Evolutionary conservation across 2,113 vertebrate species (phyloP).

Genomic region (Ciconia boyciana): DNA sequence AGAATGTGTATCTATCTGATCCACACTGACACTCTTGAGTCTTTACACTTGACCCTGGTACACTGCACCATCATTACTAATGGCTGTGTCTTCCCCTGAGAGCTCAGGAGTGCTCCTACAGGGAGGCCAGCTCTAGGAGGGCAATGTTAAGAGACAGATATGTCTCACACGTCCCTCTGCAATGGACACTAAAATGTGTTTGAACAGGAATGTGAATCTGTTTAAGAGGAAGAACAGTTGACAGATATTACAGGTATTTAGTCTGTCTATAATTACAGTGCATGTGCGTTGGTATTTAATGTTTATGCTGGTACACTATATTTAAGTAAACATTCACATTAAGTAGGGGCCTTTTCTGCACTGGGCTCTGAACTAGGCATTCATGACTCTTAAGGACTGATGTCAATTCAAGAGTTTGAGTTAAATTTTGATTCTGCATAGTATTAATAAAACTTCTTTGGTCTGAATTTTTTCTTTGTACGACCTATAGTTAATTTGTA

Average conservation of each 20-base stretch:
- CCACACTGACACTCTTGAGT: not conserved
- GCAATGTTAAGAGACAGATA: not conserved
- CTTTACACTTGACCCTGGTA: not conserved
- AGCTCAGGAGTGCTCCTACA: not conserved
- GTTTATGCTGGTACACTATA: not conserved
- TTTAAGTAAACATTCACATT: not conserved
- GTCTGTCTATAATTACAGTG: not conserved
- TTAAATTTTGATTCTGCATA: not conserved
- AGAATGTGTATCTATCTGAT: not conserved
- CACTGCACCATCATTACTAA: not conserved
- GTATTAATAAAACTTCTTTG: not conserved
- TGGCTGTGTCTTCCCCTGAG: not conserved
- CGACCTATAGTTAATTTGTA: not conserved
- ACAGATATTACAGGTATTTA: not conserved
- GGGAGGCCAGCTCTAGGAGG: not conserved
- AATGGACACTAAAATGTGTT: not conserved
- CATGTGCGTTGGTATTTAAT: not conserved
- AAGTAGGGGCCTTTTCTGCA: not conserved
- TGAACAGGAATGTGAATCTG: not conserved
- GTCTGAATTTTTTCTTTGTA: not conserved
- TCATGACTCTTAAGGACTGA: not conserved
- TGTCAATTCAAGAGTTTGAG: not conserved
- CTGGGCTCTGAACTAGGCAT: not conserved
- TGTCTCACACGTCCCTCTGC: not conserved
- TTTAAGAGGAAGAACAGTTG: not conserved